phyloP scores from a whole-genome alignment of 2,113 vertebrate genomes.

The Caracal caracal region DNA sequence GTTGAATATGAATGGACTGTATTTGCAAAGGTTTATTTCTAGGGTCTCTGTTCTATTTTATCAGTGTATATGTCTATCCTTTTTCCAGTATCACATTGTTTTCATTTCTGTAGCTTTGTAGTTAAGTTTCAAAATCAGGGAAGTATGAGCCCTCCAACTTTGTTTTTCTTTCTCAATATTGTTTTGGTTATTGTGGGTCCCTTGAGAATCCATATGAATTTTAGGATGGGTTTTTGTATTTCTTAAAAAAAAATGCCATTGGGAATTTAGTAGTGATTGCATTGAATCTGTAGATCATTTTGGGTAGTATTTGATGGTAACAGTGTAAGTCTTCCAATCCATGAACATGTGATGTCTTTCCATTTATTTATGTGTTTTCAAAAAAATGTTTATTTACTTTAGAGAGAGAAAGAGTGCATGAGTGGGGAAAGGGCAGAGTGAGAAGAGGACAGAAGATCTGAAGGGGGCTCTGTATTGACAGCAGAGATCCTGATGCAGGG shows the following conservation, averaged over 20 bases:
- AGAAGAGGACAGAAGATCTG: too few species aligned
- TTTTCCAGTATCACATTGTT: background rate
- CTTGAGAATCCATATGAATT: background rate
- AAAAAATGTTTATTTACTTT: too few species aligned
- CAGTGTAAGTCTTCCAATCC: background rate
- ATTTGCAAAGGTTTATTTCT: background rate
- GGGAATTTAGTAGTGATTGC: background rate
- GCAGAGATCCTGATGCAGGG: too few species aligned
- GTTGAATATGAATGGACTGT: background rate
- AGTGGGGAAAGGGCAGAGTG: too few species aligned
- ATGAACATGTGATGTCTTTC: background rate
- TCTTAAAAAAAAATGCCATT: background rate
- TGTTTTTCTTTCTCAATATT: background rate
- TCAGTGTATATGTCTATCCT: background rate
- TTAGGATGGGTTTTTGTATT: background rate
- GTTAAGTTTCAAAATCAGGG: constrained; percentile 4
- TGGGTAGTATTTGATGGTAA: background rate
- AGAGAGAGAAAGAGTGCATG: too few species aligned
- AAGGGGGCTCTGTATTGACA: too few species aligned
- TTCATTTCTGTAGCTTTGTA: background rate
- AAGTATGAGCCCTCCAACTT: background rate
- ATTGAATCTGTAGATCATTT: background rate
- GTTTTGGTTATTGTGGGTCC: background rate
- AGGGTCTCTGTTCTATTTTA: background rate
- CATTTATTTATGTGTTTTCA: background rate